phyloP scores from a whole-genome alignment of 2,797 vertebrate species.

The Scyliorhinus canicula region DNA sequence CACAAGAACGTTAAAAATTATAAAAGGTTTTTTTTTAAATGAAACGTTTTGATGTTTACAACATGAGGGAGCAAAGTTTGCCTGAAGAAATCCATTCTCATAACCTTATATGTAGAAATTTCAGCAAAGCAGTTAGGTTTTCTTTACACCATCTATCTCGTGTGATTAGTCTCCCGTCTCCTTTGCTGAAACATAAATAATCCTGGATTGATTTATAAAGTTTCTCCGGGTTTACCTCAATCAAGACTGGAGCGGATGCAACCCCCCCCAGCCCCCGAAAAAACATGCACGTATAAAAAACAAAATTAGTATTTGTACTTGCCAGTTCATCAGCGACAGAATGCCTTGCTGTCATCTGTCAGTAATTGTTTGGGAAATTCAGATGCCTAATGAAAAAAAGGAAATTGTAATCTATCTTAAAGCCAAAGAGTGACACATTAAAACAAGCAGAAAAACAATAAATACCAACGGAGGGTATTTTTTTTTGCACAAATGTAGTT shows the following conservation, averaged over 20 bases:
- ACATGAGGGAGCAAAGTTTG: not conserved
- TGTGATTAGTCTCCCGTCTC: not conserved
- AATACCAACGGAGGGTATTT: not conserved
- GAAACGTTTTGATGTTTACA: not conserved
- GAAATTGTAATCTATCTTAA: not conserved
- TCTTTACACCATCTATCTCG: not conserved
- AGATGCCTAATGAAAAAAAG: slow-evolving; percentile 68
- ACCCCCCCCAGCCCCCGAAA: too few species aligned
- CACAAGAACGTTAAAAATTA: not conserved
- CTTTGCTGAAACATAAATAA: not conserved
- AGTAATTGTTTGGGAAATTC: slow-evolving; percentile 89
- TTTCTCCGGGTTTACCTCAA: not conserved
- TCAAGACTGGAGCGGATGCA: slow-evolving; percentile 25
- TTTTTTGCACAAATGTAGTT: not conserved
- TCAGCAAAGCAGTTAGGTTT: not conserved
- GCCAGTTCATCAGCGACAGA: slow-evolving; percentile 85
- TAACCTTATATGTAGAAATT: not conserved
- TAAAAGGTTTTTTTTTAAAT: not conserved
- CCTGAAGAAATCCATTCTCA: not conserved
- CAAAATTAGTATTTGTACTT: slow-evolving; percentile 48
- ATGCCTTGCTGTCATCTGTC: slow-evolving; percentile 91
- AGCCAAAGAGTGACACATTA: not conserved
- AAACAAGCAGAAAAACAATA: not conserved
- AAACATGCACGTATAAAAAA: too few species aligned
- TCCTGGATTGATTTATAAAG: not conserved